Base-by-base conservation (phyloP, 2,888 invertebrate species). In the Dysmachus trigonus region DNA sequence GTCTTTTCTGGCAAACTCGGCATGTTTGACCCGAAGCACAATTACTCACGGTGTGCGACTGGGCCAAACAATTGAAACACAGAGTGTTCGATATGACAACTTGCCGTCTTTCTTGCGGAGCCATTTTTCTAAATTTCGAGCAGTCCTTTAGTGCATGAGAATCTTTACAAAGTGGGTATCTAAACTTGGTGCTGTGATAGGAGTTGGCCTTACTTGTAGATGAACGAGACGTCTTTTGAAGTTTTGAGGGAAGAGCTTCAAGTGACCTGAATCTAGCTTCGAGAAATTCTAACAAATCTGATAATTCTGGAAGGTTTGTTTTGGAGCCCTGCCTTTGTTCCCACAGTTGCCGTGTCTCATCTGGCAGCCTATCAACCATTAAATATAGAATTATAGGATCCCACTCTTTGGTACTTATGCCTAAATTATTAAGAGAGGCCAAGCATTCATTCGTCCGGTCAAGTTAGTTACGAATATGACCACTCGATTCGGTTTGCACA, bases 381-480 rank as follows among this genome's bases (percentile, higher is more conserved):
- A 82, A 18, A 82, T 62, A 82, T 1, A 62, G 8, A 1, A 82
- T 35, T 0, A 82, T 38, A 35, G 82, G 82, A 35, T 62, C 82
- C 82, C 82, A 82, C 0, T 82, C 82, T 13, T 33, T 22, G 0
- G 35, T 82, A 10, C 3, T n/a, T 22, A 82, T 10, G 0, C 33
- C 62, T 22, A 82, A 35, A 10, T 33, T 62, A 1, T 53, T 62
- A 8, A 82, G 38, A 0, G 71, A 76, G 6, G 33, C 76, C 5
- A 62, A 10, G 0, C 31, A 71, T 71, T 62, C 82, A 33, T 8
- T 71, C n/a, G 62, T 82, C 8, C 18, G 4, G 13, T 82, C 53
- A 31, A 82, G 33, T 6, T 71, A 71, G 0, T 62, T 79, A 1
- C 79, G 51, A 5, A 92, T 30, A 62, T 38, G 4, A 8, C 18